Evolutionary conservation across 2,113 vertebrate species (phyloP).

Genomic region (Ophthalmolycus amberensis): DNA sequence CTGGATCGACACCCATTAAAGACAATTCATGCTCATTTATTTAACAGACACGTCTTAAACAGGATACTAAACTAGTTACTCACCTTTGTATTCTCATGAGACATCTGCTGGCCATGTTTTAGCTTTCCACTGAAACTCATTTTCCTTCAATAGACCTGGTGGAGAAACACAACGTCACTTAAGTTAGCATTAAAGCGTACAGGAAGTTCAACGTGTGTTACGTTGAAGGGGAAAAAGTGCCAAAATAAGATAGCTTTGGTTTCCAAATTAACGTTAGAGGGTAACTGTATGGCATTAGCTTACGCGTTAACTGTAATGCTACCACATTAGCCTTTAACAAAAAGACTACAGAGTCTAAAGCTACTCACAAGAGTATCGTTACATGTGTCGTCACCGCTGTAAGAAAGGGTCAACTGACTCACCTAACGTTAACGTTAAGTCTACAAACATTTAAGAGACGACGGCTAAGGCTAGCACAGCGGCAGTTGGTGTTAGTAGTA

Average conservation of each 20-base stretch:
- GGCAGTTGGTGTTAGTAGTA: fast-evolving
- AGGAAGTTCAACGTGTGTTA: too few species aligned
- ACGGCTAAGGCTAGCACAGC: fast-evolving
- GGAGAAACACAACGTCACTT: background rate
- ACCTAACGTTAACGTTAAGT: background rate
- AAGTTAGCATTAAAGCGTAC: too few species aligned
- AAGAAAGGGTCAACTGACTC: background rate
- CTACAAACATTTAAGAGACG: fast-evolving
- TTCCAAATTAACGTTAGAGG: background rate
- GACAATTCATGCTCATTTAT: too few species aligned
- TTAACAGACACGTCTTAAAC: background rate
- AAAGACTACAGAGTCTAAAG: background rate
- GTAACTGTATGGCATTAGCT: fast-evolving
- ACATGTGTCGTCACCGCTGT: background rate
- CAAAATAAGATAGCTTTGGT: too few species aligned
- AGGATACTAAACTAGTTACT: background rate
- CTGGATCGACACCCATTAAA: background rate
- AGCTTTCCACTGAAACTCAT: slow-evolving; percentile 84
- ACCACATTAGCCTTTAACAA: too few species aligned
- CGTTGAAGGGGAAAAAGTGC: too few species aligned
- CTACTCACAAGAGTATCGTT: background rate
- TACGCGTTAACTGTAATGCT: fast-evolving
- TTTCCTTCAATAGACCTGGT: slow-evolving; percentile 23
- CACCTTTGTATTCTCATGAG: slow-evolving; percentile 85
- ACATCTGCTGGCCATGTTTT: slow-evolving; percentile 66